Conservation (phyloP, 2,888 invertebrate genomes). For the Catocala sponsa region DNA sequence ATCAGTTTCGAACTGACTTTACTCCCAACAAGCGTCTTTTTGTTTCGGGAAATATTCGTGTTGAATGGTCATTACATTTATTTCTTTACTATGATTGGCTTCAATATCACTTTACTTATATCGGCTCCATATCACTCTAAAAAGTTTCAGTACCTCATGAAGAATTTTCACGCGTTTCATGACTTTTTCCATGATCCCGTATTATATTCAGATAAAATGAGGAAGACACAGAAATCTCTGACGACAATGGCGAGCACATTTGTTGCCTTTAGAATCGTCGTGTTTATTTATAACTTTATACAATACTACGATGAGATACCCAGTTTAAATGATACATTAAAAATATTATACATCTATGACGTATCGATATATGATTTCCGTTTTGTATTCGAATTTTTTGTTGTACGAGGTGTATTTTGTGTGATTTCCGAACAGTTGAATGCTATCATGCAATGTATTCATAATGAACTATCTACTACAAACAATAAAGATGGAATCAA, state of each 20-base stretch:
- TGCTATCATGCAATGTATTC: constrained; percentile 45
- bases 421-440: constrained; percentile 56
- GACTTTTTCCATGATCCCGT: constrained; percentile 19
- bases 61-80: constrained; percentile 12
- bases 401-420: constrained; percentile 42
- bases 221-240: constrained; percentile 28
- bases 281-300: no score
- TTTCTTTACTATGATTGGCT: constrained; percentile 18
- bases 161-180: constrained; percentile 34
- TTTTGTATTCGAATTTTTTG: constrained; percentile 50
- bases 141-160: constrained; percentile 26
- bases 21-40: neutral
- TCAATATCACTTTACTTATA: constrained; percentile 26
- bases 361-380: constrained; percentile 44
- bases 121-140: constrained; percentile 17
- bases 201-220: constrained; percentile 18
- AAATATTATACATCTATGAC: constrained; percentile 14
- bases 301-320: no score
- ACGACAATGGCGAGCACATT: neutral
- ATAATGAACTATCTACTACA: constrained; percentile 20
- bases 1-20: constrained; percentile 20
- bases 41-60: no score
- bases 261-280: no score
- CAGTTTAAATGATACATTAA: neutral
- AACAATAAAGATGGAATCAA: neutral